These are phyloP conservation scores for Heliconius sara DNA, from an alignment of 2,888 invertebrate species.

Conservation along the genomic window DNA sequence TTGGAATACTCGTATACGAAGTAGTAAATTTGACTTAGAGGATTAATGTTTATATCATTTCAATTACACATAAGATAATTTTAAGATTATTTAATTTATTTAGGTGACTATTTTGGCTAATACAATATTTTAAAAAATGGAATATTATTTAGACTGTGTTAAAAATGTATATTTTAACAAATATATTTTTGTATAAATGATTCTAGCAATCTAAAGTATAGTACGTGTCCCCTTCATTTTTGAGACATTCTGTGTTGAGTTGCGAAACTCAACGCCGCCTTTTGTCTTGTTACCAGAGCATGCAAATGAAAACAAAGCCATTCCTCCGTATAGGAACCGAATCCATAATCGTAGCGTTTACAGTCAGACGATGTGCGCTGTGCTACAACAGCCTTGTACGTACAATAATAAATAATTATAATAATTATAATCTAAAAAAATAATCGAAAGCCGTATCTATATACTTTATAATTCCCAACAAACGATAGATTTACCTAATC, in stretches of 20 bases:
- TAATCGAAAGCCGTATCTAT: slow-evolving; percentile 18
- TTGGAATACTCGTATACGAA: background rate
- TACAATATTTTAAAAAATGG: no score
- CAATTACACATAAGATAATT: background rate
- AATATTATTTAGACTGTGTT: no score
- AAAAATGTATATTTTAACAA: no score
- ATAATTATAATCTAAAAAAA: background rate
- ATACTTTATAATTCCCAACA: slow-evolving; percentile 8
- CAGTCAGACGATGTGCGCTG: background rate
- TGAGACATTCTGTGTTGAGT: background rate
- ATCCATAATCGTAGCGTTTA: background rate
- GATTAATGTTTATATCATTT: background rate
- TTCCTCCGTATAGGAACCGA: background rate
- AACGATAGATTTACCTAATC: slow-evolving; percentile 46
- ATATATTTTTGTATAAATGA: no score
- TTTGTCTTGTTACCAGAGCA: background rate
- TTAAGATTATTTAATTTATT: background rate
- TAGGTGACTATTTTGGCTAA: background rate
- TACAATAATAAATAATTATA: background rate
- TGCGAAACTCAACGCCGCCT: background rate
- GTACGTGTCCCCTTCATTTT: background rate
- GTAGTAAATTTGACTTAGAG: background rate
- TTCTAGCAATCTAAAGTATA: no score
- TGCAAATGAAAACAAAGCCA: background rate
- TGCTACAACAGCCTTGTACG: background rate